Conservation (phyloP, 1,140 invertebrate genomes). For the Eriosoma lanigerum region DNA sequence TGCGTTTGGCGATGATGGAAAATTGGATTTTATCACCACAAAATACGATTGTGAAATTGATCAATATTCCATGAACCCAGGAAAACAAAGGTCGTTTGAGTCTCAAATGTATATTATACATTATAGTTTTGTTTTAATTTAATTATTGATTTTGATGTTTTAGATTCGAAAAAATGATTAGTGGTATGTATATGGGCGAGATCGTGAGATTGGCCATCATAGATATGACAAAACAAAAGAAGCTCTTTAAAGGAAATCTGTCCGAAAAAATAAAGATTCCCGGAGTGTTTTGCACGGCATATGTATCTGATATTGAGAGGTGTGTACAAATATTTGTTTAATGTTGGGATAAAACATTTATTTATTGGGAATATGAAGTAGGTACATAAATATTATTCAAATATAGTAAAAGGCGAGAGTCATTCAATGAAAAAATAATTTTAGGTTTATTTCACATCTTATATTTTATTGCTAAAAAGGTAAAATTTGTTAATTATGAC, state of each 20-base stretch:
- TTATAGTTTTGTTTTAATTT: neutral
- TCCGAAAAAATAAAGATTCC: conserved; percentile 71
- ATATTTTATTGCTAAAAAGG: too few relatives aligned
- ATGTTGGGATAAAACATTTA: too few relatives aligned
- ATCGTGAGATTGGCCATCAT: conserved; percentile 73
- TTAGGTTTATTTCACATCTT: too few relatives aligned
- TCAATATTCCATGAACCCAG: conserved; percentile 59
- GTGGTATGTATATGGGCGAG: conserved; percentile 89
- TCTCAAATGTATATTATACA: neutral
- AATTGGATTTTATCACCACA: conserved; percentile 72
- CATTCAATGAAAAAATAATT: too few relatives aligned
- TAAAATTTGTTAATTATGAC: too few relatives aligned
- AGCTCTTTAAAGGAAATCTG: conserved; percentile 72
- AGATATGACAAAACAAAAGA: conserved; percentile 71
- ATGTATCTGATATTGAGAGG: conserved; percentile 95
- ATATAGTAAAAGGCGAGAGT: too few relatives aligned
- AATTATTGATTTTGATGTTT: conserved; percentile 56
- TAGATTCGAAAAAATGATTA: conserved; percentile 86
- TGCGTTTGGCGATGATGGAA: conserved; percentile 78
- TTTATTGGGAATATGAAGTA: too few relatives aligned
- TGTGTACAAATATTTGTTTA: conserved; percentile 55
- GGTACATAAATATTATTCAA: too few relatives aligned
- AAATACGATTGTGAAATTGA: conserved; percentile 68
- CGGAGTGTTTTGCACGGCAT: conserved; percentile 90
- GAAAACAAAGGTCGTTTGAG: conserved; percentile 35